Evolutionary conservation across 2,888 invertebrate species (phyloP).

Genomic region (Leptopilina myrica): DNA sequence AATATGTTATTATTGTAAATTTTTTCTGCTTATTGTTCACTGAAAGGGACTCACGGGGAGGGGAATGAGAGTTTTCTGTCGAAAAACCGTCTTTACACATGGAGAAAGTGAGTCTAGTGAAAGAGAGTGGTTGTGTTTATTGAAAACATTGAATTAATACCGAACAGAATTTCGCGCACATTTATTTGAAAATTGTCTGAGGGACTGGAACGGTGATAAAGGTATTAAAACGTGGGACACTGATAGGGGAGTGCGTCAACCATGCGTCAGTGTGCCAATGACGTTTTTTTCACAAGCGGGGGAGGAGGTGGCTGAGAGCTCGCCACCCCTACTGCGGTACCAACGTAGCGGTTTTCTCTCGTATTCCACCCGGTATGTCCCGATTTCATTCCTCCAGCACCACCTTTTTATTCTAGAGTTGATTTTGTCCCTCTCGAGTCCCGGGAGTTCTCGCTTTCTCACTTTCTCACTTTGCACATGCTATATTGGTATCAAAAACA

Average conservation of each 20-base stretch:
- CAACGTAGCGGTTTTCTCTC: slow-evolving; percentile 69
- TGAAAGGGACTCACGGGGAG: too few species aligned
- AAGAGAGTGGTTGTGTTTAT: not conserved
- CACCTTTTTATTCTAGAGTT: slow-evolving; percentile 50
- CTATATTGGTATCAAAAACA: slow-evolving; percentile 42
- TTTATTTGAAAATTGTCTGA: not conserved
- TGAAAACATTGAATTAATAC: not conserved
- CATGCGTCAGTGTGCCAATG: slow-evolving; percentile 46
- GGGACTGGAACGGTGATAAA: not conserved
- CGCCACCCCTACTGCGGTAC: slow-evolving; percentile 72
- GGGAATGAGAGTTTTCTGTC: too few species aligned
- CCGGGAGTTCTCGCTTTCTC: slow-evolving; percentile 59
- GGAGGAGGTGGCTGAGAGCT: slow-evolving; percentile 62
- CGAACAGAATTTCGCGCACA: not conserved
- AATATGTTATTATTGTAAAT: too few species aligned
- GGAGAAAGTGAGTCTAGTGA: not conserved
- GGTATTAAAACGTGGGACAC: slow-evolving; percentile 11
- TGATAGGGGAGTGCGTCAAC: slow-evolving; percentile 17
- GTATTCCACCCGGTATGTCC: slow-evolving; percentile 52
- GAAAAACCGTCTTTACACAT: not conserved
- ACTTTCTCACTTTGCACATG: slow-evolving; percentile 53
- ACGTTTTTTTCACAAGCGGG: slow-evolving; percentile 45
- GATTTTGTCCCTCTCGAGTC: slow-evolving; percentile 43
- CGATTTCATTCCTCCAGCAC: slow-evolving; percentile 52
- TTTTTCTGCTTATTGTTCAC: too few species aligned